Conservation (phyloP, 64 coral and sea anemone species). For the Stichodactyla helianthus region DNA sequence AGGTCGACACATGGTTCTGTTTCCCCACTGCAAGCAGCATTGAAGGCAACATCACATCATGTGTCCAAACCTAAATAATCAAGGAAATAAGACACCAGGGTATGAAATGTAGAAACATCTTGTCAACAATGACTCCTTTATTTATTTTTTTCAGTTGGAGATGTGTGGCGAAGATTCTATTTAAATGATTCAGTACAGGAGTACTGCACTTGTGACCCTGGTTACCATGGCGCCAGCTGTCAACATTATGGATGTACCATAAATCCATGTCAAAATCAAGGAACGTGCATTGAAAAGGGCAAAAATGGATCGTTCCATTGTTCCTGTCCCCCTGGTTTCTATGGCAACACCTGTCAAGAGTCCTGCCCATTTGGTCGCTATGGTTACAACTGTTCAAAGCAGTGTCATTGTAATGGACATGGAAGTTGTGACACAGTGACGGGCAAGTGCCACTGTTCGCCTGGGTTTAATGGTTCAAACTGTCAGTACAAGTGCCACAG, state of each 20-base stretch:
- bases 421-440: constrained; percentile 68
- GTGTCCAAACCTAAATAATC: too few relatives aligned
- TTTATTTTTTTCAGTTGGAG: constrained; percentile 11
- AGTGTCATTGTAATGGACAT: constrained; percentile 55
- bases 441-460: constrained; percentile 63
- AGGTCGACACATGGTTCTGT: too few relatives aligned
- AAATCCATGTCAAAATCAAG: constrained; percentile 77
- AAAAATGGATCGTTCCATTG: constrained; percentile 41
- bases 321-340: constrained; percentile 58
- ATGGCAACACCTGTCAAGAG: constrained; percentile 65
- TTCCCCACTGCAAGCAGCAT: too few relatives aligned
- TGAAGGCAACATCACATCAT: too few relatives aligned
- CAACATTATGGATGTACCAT: constrained; percentile 81
- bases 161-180: not conserved
- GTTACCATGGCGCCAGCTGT: constrained; percentile 88
- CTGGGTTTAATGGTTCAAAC: constrained; percentile 57
- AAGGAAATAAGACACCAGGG: too few relatives aligned
- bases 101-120: not conserved
- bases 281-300: constrained; percentile 35
- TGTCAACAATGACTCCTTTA: not conserved
- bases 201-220: constrained; percentile 68
- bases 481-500: constrained; percentile 55
- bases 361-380: constrained; percentile 69
- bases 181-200: constrained; percentile 17
- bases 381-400: constrained; percentile 61